Evolutionary conservation across 2,797 vertebrate genomes (phyloP).

Genomic region (Scleropages formosus): DNA sequence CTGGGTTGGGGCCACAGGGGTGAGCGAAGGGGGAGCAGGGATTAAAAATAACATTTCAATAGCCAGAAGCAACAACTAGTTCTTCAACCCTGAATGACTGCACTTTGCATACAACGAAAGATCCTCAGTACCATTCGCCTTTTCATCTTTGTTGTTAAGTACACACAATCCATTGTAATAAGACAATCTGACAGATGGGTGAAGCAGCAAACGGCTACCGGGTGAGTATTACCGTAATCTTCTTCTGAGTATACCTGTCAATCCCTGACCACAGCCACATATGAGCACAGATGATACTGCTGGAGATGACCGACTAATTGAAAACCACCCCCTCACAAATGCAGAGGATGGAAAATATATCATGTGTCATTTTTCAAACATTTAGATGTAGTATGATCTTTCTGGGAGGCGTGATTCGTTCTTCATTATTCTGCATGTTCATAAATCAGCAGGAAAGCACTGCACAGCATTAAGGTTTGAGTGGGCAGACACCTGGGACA

Average conservation of each 20-base stretch:
- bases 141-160: slow-evolving; percentile 39
- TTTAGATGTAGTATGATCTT: neutral
- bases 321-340: neutral
- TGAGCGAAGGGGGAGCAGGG: neutral
- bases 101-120: slow-evolving; percentile 19
- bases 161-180: slow-evolving; percentile 50
- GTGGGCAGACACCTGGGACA: neutral
- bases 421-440: neutral
- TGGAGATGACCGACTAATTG: neutral
- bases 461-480: neutral
- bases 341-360: neutral
- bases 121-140: neutral
- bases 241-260: slow-evolving; percentile 54
- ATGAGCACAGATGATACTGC: neutral
- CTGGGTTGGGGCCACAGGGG: neutral
- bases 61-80: slow-evolving; percentile 10
- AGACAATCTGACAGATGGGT: slow-evolving; percentile 71
- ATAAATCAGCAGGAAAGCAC: slow-evolving; percentile 17
- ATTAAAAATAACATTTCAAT: slow-evolving; percentile 28
- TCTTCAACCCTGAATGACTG: slow-evolving; percentile 5
- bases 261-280: neutral
- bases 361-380: neutral
- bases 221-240: slow-evolving; percentile 73
- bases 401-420: neutral
- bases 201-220: slow-evolving; percentile 65